phyloP scores from a whole-genome alignment of 2,797 vertebrate genomes.

The Sebastes cheni region DNA sequence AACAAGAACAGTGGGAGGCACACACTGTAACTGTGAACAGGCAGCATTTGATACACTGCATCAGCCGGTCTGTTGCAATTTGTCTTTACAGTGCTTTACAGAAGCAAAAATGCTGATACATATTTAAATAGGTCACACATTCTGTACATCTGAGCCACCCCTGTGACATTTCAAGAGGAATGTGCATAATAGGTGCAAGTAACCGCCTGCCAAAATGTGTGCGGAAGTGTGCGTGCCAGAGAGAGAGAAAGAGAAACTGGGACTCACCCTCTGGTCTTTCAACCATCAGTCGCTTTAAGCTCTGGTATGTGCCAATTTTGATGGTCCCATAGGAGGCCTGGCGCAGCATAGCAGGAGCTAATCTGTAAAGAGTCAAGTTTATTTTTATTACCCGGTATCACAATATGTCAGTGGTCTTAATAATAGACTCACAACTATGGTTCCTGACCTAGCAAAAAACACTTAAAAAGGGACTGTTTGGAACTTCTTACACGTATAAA shows the following conservation, averaged over 20 bases:
- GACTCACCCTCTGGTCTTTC: constrained; percentile 91
- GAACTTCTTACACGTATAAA: too few relatives aligned
- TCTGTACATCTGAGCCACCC: background rate
- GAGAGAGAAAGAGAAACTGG: background rate
- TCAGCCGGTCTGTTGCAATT: background rate
- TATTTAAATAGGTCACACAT: background rate
- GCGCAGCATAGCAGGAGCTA: constrained; percentile 91
- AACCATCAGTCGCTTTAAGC: constrained; percentile 91
- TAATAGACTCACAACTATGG: background rate
- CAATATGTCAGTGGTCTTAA: background rate
- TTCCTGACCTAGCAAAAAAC: too few relatives aligned
- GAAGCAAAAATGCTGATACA: background rate
- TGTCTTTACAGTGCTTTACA: background rate
- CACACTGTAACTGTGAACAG: constrained; percentile 3
- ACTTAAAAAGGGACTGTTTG: too few relatives aligned
- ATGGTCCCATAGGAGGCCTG: constrained; percentile 98
- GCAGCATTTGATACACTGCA: background rate
- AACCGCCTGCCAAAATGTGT: background rate
- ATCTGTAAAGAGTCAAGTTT: constrained; percentile 73
- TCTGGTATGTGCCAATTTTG: constrained; percentile 98
- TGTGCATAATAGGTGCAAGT: background rate
- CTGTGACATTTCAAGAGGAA: constrained; percentile 19
- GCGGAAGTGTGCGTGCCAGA: background rate
- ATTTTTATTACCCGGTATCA: background rate
- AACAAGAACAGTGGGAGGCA: constrained; percentile 13